Percentiles rank a stretch among this genome's conserved stretches.
These are phyloP conservation scores for Catostylus mosaicus DNA, from an alignment of 30 jellyfish, hydroid and myxozoan genomes.

Conservation along the genomic window DNA sequence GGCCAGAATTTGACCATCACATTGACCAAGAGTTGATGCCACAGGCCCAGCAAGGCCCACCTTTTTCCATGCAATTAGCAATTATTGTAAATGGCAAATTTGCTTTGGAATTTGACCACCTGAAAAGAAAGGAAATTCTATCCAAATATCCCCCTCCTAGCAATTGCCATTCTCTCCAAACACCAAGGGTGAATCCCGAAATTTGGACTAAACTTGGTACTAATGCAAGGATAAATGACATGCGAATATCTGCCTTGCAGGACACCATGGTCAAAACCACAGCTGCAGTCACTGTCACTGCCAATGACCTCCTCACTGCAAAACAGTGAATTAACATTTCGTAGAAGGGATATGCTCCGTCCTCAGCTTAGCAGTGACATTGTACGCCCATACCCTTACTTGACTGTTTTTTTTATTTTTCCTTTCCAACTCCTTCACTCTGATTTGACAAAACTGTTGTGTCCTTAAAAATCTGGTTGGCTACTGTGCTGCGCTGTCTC, in stretches of 20 bases:
- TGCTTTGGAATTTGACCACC: constrained; percentile 39
- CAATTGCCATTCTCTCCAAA: constrained; percentile 24
- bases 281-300: constrained; percentile 15
- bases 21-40: constrained; percentile 21
- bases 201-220: constrained; percentile 45
- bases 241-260: constrained; percentile 10
- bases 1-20: background rate
- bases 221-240: constrained; percentile 17
- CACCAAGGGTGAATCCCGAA: constrained; percentile 56
- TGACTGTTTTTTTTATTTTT: too few relatives aligned
- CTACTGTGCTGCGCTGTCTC: too few relatives aligned
- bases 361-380: constrained; percentile 21
- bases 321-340: constrained; percentile 7
- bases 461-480: too few relatives aligned
- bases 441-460: too few relatives aligned
- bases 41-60: constrained; percentile 20
- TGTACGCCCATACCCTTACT: background rate
- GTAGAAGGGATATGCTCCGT: constrained; percentile 3
- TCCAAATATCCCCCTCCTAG: constrained; percentile 7
- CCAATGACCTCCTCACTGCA: background rate
- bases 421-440: too few relatives aligned
- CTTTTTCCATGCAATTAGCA: constrained; percentile 26
- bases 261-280: constrained; percentile 7
- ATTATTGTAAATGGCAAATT: constrained; percentile 25
- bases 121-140: constrained; percentile 15